Evolutionary conservation across 2,888 invertebrate species (phyloP), one percentile per base, ranked within the genome.

Genomic region (Melipona bicolor): DNA sequence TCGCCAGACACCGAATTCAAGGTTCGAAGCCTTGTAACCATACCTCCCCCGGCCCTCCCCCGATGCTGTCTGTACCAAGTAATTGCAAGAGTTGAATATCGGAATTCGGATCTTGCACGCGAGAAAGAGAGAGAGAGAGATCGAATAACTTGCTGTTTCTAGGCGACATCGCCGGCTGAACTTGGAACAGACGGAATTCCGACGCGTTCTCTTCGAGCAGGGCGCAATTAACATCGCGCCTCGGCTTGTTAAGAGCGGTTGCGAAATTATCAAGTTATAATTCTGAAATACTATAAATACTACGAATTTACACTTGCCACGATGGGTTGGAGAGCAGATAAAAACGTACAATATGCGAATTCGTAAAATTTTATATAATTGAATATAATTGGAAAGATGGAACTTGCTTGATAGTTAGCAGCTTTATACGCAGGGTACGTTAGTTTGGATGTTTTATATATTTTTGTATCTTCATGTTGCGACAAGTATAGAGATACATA

Each of bases 1-100:
- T 76, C 21, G 15, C 15, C 43, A 72, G 76, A 77, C 77, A 72
- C 36, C n/a, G 36, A 68, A 50, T 72, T 52, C 76, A 67, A 43
- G 74, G 19, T 52, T 43, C 59, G 70, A 52, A 21, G 59, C 36
- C 68, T 72, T 69, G 83, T 75, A 81, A 76, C 75, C 76, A 50
- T 24, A 24, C 43, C 43, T 0, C 43, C 32, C 32, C 79, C 76
- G 50, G 24, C 36, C 43, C 43, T 32, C 43, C 9, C 43, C 9
- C 82, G 77, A 72, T 83, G 77, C 70, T 74, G 69, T 82, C 70
- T 71, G 83, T 54, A 54, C 64, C 69, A 50, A 73, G 79, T 77
- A 85, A 85, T 85, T 83, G n/a, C 68, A 65, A n/a, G 70, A 27
- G 68, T 69, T 27, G 68, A 24, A 13, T 52, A 68, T 69, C 69